Evolutionary conservation across 2,888 invertebrate species (phyloP), one percentile per base, ranked within the genome.

Genomic region (Ligdia adustata): DNA sequence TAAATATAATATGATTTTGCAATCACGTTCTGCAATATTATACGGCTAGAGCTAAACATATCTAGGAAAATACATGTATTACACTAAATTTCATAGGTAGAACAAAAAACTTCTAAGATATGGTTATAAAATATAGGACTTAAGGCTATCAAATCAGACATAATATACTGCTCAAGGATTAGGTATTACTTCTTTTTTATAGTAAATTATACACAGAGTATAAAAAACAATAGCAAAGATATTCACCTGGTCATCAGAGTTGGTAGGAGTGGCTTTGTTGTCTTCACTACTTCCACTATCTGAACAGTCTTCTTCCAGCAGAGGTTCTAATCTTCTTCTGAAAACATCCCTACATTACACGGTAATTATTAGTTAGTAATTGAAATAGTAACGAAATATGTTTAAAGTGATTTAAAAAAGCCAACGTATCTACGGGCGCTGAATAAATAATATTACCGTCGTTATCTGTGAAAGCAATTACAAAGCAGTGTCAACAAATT

Each of bases 261-360:
- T 84, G 61, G 90, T 89, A 55, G 90, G 86, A 5, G 90, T 86
- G 1, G 84, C 79, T 46, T 90, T 90, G 62, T 89, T 86, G 47
- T 90, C 84, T 63, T 87, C 86, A 40, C 88, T 87, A 42, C 88
- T 87, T 46, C 72, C 85, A 61, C 93, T 93, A 68, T 94, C 94
- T 11, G 95, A 95, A 51, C 92, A 93, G 16, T 96, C 96, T 82
- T 96, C 96, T 82, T 96, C 96, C 57, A 95, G 92, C 3, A 96
- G 91, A 35, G 96, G 96, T 75, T 96, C 96, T 69, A 96, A 83
- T 62, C 96, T 92, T 81, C 95, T 91, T 77, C 94, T 93, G 75
- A 90, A 91, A 66, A 91, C 85, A 76, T 89, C 89, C 81, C 89
- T 89, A 72, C 52, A 57, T 69, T 57, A 64, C 66, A 58, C 47